Evolutionary conservation across 2,888 invertebrate species (phyloP), one percentile per base, ranked within the genome.

Genomic region (Euphydryas editha): DNA sequence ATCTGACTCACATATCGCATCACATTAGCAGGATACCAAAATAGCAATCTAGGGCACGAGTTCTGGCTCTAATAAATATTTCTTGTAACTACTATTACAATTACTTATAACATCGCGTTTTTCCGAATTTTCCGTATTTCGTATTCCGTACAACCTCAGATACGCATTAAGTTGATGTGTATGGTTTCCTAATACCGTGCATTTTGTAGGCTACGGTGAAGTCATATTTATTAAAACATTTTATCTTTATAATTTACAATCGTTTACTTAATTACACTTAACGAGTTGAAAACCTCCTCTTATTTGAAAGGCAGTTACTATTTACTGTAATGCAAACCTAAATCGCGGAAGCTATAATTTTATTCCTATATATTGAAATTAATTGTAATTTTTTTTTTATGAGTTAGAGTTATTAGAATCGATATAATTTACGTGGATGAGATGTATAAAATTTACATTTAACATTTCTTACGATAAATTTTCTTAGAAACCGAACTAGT

Each of bases 11-110:
- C 70, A 68, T 69, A 73, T 47, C 60, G 58, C 62, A 67, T 56
- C 39, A 59, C 57, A 58, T 63, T 42, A 64, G 72, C 75, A 69
- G 73, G 75, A 70, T 67, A 73, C 73, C 79, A 80, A 81, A 80
- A 81, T 81, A 81, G 79, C 76, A 75, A 80, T 77, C 73, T 79
- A 67, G 80, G 76, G 63, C 81, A 74, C 72, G 73, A 69, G 72
- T 73, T 75, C 72, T 72, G 69, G 72, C 74, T 66, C 59, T 63
- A 49, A 64, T 57, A 67, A 71, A 72, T 67, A 71, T 66, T 67
- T 68, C n/a, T 56, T 49, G 55, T 46, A 59, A 55, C 36, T 44
- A 56, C 24, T 54, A 36, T 17, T 30, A 54, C 54, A 54, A 44
- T 44, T 57, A 36, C 39, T 47, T 58, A 36, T 39, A 21, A 18